Base-by-base conservation (phyloP, 2,797 vertebrate species). In the Girardinus metallicus region DNA sequence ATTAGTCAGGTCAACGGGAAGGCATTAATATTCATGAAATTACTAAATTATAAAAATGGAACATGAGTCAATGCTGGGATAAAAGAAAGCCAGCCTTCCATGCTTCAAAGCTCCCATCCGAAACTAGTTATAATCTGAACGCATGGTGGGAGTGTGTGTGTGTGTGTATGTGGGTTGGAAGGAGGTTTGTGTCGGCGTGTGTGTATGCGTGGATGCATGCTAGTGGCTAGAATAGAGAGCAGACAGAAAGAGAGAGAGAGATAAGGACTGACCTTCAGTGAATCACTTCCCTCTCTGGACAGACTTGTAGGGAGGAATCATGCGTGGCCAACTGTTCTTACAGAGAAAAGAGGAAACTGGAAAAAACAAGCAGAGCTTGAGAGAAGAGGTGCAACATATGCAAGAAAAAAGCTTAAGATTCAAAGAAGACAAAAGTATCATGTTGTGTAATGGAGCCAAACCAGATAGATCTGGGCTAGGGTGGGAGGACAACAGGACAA, bases 21-120 rank as follows among this genome's bases (percentile, higher is more conserved):
- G 26, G 16, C 87, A 88, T 90, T 92, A 91, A 93, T 93, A 93
- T 93, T 93, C 89, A 92, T 92, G 82, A 91, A 88, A 92, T 89
- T 88, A 89, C 73, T 80, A 87, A 93, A 91, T 89, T 88, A 91
- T 89, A 85, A 90, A 93, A 90, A 91, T 87, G 79, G 84, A 88
- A 87, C 88, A 92, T 87, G 86, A 92, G 87, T 91, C 90, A 93
- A 83, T 87, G 84, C 72, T 74, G 80, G 82, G 83, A 91, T 91
- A 90, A 92, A 91, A 93, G 86, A 88, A 89, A 85, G 77, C 55
- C 80, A 79, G 83, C 76, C 77, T 82, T 80, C 77, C 51, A 47
- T 76, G 81, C 87, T 92, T 93, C 90, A 92, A 89, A 92, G 89
- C 89, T 80, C 66, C 81, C 83, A 84, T 90, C 85, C 87, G 80